Evolutionary conservation across 2,888 invertebrate genomes (phyloP).

Genomic region (Cosmia trapezina): DNA sequence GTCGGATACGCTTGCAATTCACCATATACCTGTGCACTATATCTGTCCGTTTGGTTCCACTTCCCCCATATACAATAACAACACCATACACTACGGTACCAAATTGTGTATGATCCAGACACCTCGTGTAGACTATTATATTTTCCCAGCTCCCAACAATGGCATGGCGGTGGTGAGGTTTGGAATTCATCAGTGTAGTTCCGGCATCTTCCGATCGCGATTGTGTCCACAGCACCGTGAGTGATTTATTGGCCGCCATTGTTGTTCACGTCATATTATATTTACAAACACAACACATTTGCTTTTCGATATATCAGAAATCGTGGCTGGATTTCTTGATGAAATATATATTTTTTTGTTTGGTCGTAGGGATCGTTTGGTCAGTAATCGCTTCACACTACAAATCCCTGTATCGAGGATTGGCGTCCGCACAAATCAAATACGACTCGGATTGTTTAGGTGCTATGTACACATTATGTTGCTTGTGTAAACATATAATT

Average conservation of each 20-base stretch:
- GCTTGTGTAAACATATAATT: constrained; percentile 29
- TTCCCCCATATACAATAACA: constrained; percentile 15
- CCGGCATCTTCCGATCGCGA: constrained; percentile 74
- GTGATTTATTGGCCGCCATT: constrained; percentile 79
- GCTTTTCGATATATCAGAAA: constrained; percentile 66
- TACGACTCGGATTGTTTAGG: constrained; percentile 31
- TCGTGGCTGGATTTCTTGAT: constrained; percentile 58
- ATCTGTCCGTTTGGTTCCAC: constrained; percentile 5
- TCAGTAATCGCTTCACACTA: constrained; percentile 51
- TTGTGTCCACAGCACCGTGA: constrained; percentile 69
- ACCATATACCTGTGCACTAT: neutral
- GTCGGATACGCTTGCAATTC: neutral
- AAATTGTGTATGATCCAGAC: constrained; percentile 49
- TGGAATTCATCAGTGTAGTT: constrained; percentile 72
- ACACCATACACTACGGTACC: constrained; percentile 6
- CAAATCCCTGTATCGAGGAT: constrained; percentile 53
- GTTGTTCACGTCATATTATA: constrained; percentile 71
- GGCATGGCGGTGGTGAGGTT: constrained; percentile 60
- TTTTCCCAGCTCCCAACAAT: constrained; percentile 60
- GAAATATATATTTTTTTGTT: constrained; percentile 45
- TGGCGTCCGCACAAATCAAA: constrained; percentile 55
- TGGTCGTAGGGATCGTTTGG: constrained; percentile 42
- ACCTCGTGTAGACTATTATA: constrained; percentile 47
- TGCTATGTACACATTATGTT: constrained; percentile 7
- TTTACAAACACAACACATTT: constrained; percentile 72